Conservation (phyloP, 1,140 invertebrate species). For the Laupala kohalensis region DNA sequence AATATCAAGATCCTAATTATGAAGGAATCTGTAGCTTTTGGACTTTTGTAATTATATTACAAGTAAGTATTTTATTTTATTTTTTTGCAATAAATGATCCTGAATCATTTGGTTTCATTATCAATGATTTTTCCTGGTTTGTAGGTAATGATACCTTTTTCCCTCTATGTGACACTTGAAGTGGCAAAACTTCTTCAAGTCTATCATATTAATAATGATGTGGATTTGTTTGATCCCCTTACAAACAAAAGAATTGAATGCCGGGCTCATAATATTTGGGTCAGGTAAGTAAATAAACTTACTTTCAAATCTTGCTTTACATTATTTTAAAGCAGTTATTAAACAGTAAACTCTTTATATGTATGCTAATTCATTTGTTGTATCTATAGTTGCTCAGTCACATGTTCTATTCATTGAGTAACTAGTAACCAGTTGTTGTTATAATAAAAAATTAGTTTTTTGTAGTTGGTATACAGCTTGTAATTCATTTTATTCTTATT, state of each 20-base stretch:
- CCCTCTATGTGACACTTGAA: conserved; percentile 93
- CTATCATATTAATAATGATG: conserved; percentile 87
- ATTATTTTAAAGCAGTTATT: too few species aligned
- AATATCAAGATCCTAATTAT: conserved; percentile 42
- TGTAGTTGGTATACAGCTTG: too few species aligned
- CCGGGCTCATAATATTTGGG: conserved; percentile 91
- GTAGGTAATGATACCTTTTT: conserved; percentile 91
- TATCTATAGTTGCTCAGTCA: too few species aligned
- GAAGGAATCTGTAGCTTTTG: conserved; percentile 85
- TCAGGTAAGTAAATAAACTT: conserved; percentile 38
- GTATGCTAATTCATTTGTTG: too few species aligned
- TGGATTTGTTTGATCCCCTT: conserved; percentile 67
- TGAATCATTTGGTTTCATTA: conserved; percentile 25
- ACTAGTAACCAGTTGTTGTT: too few species aligned
- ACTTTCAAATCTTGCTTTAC: too few species aligned
- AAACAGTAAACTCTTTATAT: too few species aligned
- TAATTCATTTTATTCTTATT: too few species aligned
- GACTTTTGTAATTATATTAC: conserved; percentile 89
- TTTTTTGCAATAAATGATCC: conserved; percentile 75
- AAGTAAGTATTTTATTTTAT: conserved; percentile 38
- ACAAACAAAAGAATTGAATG: conserved; percentile 84
- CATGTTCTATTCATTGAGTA: too few species aligned
- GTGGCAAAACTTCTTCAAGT: conserved; percentile 93
- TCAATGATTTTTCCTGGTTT: conserved; percentile 20
- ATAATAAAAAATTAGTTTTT: not conserved